These are phyloP conservation scores for Philereme transversata DNA, from an alignment of 2,888 invertebrate genomes.

Conservation along the genomic window DNA sequence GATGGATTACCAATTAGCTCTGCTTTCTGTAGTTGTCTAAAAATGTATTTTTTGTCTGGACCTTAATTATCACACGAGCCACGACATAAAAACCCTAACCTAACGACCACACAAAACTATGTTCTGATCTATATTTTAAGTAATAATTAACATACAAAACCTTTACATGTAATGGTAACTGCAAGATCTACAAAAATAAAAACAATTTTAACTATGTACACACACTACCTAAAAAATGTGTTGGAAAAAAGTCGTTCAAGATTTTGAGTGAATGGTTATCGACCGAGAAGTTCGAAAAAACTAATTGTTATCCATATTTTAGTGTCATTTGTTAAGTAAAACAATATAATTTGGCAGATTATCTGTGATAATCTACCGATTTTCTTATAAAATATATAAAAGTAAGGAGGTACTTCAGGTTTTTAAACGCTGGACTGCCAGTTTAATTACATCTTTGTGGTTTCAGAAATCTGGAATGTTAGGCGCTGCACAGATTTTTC, in stretches of 20 bases:
- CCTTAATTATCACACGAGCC: background rate
- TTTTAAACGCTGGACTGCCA: slow-evolving; percentile 3
- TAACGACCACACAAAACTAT: background rate
- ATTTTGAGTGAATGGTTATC: too few relatives aligned
- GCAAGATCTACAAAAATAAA: background rate
- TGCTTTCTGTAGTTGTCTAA: too few relatives aligned
- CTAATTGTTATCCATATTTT: too few relatives aligned
- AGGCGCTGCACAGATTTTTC: background rate
- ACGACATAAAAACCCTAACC: background rate
- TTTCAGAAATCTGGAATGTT: background rate
- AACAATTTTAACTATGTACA: too few relatives aligned
- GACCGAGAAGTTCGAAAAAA: too few relatives aligned
- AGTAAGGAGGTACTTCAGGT: slow-evolving; percentile 17
- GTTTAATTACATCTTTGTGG: background rate
- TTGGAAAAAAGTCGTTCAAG: too few relatives aligned
- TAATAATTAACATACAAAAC: background rate
- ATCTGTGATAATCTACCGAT: background rate
- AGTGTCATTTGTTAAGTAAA: too few relatives aligned
- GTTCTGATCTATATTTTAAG: background rate
- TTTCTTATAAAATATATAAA: slow-evolving; percentile 1
- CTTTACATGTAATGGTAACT: slow-evolving; percentile 14
- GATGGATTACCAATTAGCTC: too few relatives aligned
- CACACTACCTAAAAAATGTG: too few relatives aligned
- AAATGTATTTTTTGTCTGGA: background rate
- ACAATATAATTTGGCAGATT: too few relatives aligned